Evolutionary conservation across 2,797 vertebrate species (phyloP).

Genomic region (Eremophila alpestris): DNA sequence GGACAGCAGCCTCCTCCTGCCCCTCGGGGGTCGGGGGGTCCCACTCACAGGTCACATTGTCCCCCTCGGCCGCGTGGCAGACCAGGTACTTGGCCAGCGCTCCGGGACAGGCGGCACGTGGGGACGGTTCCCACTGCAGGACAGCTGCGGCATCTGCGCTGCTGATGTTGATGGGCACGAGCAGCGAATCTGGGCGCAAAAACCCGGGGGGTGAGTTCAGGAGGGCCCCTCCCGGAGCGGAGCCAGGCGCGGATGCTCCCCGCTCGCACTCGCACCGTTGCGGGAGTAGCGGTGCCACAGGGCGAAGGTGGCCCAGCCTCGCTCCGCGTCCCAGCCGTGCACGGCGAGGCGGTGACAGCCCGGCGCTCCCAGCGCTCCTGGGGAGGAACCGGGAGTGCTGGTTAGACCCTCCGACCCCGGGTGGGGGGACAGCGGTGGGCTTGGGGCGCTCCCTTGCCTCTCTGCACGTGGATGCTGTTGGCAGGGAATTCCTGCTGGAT

Average conservation of each 20-base stretch:
- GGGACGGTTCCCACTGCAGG: conserved; percentile 39
- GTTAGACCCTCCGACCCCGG: not conserved
- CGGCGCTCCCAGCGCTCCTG: not conserved
- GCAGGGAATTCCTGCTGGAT: rapidly evolving
- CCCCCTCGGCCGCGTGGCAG: not conserved
- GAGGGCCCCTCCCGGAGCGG: rapidly evolving
- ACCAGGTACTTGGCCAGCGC: conserved; percentile 44
- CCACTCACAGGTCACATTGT: conserved; percentile 19
- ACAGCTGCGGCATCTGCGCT: rapidly evolving
- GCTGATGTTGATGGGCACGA: not conserved
- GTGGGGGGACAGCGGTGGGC: rapidly evolving
- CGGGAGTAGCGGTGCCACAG: conserved; percentile 23
- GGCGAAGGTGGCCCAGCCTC: conserved; percentile 52
- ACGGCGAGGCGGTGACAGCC: conserved; percentile 37
- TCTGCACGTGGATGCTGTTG: not conserved
- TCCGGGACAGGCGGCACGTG: conserved; percentile 34
- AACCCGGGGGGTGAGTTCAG: rapidly evolving
- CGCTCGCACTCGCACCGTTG: conserved; percentile 10
- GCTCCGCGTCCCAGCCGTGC: not conserved
- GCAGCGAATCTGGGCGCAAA: not conserved
- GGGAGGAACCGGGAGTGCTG: rapidly evolving
- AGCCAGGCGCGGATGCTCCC: rapidly evolving
- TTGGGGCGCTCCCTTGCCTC: not conserved
- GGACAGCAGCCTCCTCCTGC: not conserved
- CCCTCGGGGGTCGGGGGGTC: rapidly evolving